Evolutionary conservation across 1,140 invertebrate species (phyloP).

Genomic region (Anastatus disparis): DNA sequence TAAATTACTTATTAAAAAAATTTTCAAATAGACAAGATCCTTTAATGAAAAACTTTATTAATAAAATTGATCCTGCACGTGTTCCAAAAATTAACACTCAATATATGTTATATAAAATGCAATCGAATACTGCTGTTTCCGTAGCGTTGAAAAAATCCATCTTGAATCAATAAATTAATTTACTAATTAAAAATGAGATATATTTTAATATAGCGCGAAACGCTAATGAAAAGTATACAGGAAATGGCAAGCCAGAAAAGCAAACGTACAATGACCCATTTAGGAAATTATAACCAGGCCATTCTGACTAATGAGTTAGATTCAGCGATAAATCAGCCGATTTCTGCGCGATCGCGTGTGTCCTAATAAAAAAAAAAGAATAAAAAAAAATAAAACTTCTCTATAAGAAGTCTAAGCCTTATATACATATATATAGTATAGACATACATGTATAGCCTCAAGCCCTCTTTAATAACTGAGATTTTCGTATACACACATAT

Average conservation of each 20-base stretch:
- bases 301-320: background rate
- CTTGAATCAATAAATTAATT: too few relatives aligned
- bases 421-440: background rate
- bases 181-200: too few relatives aligned
- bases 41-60: too few relatives aligned
- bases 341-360: constrained; percentile 16
- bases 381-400: background rate
- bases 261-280: constrained; percentile 15
- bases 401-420: background rate
- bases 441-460: background rate
- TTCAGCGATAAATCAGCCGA: background rate
- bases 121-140: too few relatives aligned
- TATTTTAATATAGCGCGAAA: too few relatives aligned
- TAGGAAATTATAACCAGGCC: background rate
- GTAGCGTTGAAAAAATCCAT: too few relatives aligned
- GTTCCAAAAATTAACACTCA: too few relatives aligned
- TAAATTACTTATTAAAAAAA: too few relatives aligned
- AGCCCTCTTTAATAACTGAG: background rate
- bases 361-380: background rate
- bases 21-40: too few relatives aligned
- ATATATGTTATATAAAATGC: too few relatives aligned
- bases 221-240: too few relatives aligned
- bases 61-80: too few relatives aligned
- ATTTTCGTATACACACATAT: constrained; percentile 20
- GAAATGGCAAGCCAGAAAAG: background rate